A percentile compares a stretch with the other conserved stretches of the same genome.
These are phyloP conservation scores for Andrena bicolor DNA, from an alignment of 2,888 invertebrate species.

Conservation along the genomic window DNA sequence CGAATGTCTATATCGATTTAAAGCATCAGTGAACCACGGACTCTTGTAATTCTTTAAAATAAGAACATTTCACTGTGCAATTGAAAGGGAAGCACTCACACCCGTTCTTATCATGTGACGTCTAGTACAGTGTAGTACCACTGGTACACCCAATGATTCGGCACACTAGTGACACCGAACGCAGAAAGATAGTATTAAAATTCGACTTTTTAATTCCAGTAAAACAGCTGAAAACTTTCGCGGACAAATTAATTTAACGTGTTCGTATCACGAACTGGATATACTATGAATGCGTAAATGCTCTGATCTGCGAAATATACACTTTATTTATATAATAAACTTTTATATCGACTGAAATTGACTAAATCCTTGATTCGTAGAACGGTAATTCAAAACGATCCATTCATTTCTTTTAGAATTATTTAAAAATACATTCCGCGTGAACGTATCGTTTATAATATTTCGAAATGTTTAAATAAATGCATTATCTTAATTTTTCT, in stretches of 20 bases:
- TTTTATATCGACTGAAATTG: background rate
- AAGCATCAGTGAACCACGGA: constrained; percentile 7
- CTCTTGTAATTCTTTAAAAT: constrained; percentile 13
- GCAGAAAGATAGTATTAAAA: constrained; percentile 32
- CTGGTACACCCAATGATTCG: constrained; percentile 24
- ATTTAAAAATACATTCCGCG: background rate
- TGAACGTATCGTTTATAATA: background rate
- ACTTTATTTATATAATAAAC: background rate
- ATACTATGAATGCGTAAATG: background rate
- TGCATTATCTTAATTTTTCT: background rate
- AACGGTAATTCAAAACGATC: background rate
- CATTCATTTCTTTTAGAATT: background rate
- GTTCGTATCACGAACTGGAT: background rate
- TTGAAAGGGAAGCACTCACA: constrained; percentile 68
- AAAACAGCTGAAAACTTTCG: background rate
- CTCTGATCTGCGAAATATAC: background rate
- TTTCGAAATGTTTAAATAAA: background rate
- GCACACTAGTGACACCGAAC: constrained; percentile 44
- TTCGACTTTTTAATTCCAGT: constrained; percentile 35
- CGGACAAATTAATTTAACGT: background rate
- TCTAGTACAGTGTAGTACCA: constrained; percentile 27
- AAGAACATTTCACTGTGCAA: constrained; percentile 42
- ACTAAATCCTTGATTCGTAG: background rate
- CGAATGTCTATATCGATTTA: constrained; percentile 41
- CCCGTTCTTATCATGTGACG: constrained; percentile 82